These are phyloP conservation scores for Drosophila kepulauana DNA, from an alignment of 1,140 invertebrate genomes.

Conservation along the genomic window DNA sequence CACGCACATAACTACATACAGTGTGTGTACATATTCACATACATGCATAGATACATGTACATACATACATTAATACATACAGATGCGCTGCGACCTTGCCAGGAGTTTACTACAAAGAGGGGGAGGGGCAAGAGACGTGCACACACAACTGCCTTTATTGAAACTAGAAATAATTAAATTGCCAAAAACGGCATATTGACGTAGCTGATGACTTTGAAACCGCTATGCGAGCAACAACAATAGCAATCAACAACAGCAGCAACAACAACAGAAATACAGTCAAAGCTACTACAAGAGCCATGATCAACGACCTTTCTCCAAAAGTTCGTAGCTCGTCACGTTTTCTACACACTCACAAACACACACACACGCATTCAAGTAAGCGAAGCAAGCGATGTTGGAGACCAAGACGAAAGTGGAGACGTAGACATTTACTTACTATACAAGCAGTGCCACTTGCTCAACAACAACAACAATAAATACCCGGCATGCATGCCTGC, in stretches of 20 bases:
- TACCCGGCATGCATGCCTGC: neutral
- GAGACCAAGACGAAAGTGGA: neutral
- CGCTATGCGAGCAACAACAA: constrained; percentile 51
- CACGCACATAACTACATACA: neutral
- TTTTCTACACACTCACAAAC: constrained; percentile 67
- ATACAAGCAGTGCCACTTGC: constrained; percentile 22
- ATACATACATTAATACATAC: constrained; percentile 6
- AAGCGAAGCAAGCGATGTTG: constrained; percentile 6
- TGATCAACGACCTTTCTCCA: constrained; percentile 80
- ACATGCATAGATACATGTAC: constrained; percentile 19
- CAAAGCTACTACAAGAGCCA: constrained; percentile 52
- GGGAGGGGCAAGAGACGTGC: constrained; percentile 15
- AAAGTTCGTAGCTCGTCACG: constrained; percentile 79
- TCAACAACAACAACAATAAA: constrained; percentile 19
- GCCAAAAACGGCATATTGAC: constrained; percentile 66
- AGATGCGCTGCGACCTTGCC: constrained; percentile 41
- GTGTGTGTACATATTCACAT: constrained; percentile 17
- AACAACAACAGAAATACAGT: constrained; percentile 34
- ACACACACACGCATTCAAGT: constrained; percentile 24
- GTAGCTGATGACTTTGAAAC: constrained; percentile 73
- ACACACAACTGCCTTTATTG: constrained; percentile 42
- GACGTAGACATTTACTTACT: constrained; percentile 23
- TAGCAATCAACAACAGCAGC: constrained; percentile 26
- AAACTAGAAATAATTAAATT: constrained; percentile 77
- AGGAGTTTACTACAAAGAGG: constrained; percentile 1